Evolutionary conservation across 2,888 invertebrate genomes (phyloP).

Genomic region (Sinodicranocentrus sp.): DNA sequence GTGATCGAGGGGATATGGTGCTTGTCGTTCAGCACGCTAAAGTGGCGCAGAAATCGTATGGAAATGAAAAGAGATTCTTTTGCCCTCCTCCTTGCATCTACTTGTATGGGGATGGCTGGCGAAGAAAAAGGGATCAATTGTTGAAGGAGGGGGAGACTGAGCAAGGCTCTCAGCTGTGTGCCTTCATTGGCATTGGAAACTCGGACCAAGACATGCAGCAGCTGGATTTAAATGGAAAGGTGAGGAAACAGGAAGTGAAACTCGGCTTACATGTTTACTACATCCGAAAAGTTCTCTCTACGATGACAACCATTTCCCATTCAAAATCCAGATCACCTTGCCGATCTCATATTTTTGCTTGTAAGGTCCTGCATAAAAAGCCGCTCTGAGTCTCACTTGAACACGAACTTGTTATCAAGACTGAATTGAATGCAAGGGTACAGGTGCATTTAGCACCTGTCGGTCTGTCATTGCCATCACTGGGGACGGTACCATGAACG

Average conservation of each 20-base stretch:
- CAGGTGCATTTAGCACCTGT: slow-evolving; percentile 66
- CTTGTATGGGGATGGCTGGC: slow-evolving; percentile 98
- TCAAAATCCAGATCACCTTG: too few species aligned
- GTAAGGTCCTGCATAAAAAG: too few species aligned
- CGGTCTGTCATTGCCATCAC: slow-evolving; percentile 29
- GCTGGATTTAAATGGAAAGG: slow-evolving; percentile 96
- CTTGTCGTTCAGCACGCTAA: slow-evolving; percentile 99
- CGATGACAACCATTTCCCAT: too few species aligned
- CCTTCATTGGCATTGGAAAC: slow-evolving; percentile 99
- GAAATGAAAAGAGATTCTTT: slow-evolving; percentile 99
- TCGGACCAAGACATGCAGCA: slow-evolving; percentile 99
- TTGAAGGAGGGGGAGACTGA: slow-evolving; percentile 92
- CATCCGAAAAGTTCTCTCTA: too few species aligned
- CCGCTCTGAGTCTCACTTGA: slow-evolving; percentile 30
- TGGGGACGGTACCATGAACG: slow-evolving; percentile 54
- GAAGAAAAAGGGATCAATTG: slow-evolving; percentile 96
- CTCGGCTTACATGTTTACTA: too few species aligned
- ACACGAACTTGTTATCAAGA: slow-evolving; percentile 48
- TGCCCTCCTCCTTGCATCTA: slow-evolving; percentile 99
- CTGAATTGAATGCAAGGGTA: slow-evolving; percentile 40
- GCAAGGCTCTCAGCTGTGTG: slow-evolving; percentile 96
- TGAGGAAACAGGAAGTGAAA: too few species aligned
- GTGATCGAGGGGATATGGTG: slow-evolving; percentile 96
- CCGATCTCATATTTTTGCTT: too few species aligned
- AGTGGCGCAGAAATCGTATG: slow-evolving; percentile 99